These are phyloP conservation scores for Chaenocephalus aceratus DNA, from an alignment of 2,113 vertebrate genomes.

Conservation along the genomic window DNA sequence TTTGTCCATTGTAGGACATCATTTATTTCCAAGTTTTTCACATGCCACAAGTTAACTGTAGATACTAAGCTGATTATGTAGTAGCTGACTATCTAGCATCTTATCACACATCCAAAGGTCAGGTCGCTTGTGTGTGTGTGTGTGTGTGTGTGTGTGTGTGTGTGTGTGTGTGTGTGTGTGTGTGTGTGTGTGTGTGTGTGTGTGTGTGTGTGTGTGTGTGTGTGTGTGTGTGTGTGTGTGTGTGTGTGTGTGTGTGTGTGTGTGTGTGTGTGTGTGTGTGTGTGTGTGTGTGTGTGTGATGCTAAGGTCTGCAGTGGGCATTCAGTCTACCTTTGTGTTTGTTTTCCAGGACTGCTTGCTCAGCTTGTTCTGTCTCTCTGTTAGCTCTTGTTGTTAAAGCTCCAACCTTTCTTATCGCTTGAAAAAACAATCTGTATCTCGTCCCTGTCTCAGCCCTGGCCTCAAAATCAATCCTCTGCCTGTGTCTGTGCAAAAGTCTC, in stretches of 20 bases:
- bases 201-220: conserved; percentile 61
- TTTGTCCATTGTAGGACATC: not conserved
- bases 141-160: conserved; percentile 21
- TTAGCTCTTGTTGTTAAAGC: conserved; percentile 62
- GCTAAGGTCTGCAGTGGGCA: conserved; percentile 37
- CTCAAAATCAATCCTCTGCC: conserved; percentile 56
- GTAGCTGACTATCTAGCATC: conserved; percentile 43
- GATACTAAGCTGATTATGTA: conserved; percentile 4
- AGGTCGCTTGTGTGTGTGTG: conserved; percentile 33
- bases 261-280: conserved; percentile 14
- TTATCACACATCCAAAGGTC: conserved; percentile 52
- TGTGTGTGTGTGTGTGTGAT: conserved; percentile 19
- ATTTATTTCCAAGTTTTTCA: not conserved
- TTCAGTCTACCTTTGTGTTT: conserved; percentile 62
- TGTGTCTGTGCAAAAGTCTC: conserved; percentile 4
- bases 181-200: conserved; percentile 15
- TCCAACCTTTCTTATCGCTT: conserved; percentile 60
- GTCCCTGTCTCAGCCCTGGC: conserved; percentile 45
- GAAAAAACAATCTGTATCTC: conserved; percentile 72
- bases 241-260: conserved; percentile 17
- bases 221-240: conserved; percentile 17
- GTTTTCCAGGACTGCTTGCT: conserved; percentile 56
- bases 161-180: conserved; percentile 13
- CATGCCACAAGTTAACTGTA: not conserved
- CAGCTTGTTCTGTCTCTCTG: conserved; percentile 60